A percentile compares a stretch with the other conserved stretches of the same genome.
These are phyloP conservation scores for Typhlichthys subterraneus DNA, from an alignment of 2,797 vertebrate species.

Conservation along the genomic window DNA sequence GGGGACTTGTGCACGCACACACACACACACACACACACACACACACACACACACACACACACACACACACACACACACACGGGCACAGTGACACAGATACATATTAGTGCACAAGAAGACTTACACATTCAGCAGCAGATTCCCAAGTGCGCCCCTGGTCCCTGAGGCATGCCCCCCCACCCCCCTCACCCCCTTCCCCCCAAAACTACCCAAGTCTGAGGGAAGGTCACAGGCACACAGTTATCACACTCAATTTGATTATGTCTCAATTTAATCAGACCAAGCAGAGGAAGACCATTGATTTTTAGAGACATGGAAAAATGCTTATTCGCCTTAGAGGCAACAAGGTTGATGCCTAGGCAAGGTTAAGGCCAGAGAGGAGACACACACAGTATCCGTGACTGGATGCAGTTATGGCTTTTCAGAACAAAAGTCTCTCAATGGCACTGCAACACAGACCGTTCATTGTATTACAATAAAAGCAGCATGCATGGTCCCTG, in stretches of 20 bases:
- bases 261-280: constrained; percentile 78
- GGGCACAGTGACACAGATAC: constrained; percentile 9
- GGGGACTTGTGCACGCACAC: background rate
- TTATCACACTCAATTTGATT: constrained; percentile 76
- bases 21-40: background rate
- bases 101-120: constrained; percentile 20
- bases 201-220: constrained; percentile 25
- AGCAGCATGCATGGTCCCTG: background rate
- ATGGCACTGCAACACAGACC: constrained; percentile 26
- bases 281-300: constrained; percentile 70
- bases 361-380: constrained; percentile 63
- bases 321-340: constrained; percentile 67
- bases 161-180: constrained; percentile 17
- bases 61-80: background rate
- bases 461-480: background rate
- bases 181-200: constrained; percentile 13
- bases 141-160: constrained; percentile 4
- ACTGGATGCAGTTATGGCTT: constrained; percentile 35
- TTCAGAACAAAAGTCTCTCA: constrained; percentile 13
- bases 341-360: constrained; percentile 60
- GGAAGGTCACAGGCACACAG: constrained; percentile 72
- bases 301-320: constrained; percentile 69
- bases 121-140: constrained; percentile 7
- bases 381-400: constrained; percentile 55
- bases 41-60: background rate